Evolutionary conservation across 2,113 vertebrate genomes (phyloP), one percentile per base, ranked within the genome.

Genomic region (Menidia beryllina): DNA sequence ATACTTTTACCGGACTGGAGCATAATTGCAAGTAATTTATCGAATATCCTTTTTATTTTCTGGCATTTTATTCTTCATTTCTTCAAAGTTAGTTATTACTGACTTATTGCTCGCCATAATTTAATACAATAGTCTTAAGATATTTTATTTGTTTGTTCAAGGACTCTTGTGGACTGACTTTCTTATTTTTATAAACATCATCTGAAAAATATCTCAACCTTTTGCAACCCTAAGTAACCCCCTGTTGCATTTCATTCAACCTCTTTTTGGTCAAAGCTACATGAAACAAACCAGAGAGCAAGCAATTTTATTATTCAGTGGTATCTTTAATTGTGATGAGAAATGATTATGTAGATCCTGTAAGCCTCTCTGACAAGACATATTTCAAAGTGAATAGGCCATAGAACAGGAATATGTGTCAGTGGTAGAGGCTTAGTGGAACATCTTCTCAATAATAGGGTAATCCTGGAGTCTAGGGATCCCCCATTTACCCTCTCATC

Each of bases 291-390:
- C 91, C 90, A 83, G 90, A 86, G 91, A 92, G 90, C 91, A 92
- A 92, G 91, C 92, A 93, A 94, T 94, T 92, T 94, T 92, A 94
- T 94, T 94, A 91, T 94, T 93, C 93, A 93, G 69, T 92, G 91
- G 89, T 93, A 93, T 94, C 92, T 94, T 93, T 93, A 94, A 94
- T 94, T 94, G 93, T 92, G 93, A 93, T 92, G 90, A 91, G 90
- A 91, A 88, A 82, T 93, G 93, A 93, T 94, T 94, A 94, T 94
- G 94, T 89, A 93, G 93, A 94, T 94, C 91, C 62, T 59, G 85
- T 94, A 94, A 94, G 91, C 93, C 93, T 83, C 89, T 81, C 91
- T 91, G 93, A 93, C 92, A 94, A 91, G 91, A 93, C 89, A 90
- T 88, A 89, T 93, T 93, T 93, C 90, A 92, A 92, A 92, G 92